Conservation (phyloP, 1,140 invertebrate species). For the Riptortus pedestris region DNA sequence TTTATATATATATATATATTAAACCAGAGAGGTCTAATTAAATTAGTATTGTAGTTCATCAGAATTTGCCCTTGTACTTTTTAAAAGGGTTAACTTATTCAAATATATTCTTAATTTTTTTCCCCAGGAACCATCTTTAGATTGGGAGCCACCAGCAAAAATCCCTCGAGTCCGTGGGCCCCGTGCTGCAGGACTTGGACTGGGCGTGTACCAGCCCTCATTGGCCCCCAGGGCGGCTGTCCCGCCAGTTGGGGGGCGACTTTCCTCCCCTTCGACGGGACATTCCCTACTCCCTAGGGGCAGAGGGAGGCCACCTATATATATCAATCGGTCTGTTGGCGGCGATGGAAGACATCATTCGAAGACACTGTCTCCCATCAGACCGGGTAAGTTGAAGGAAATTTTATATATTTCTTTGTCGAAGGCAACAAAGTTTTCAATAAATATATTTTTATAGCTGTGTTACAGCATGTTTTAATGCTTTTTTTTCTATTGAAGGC, state of each 20-base stretch:
- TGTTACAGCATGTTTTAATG: too few species aligned
- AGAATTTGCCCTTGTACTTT: too few species aligned
- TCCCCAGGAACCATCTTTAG: constrained; percentile 59
- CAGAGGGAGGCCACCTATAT: constrained; percentile 37
- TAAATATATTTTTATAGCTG: too few species aligned
- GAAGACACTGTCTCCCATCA: constrained; percentile 20
- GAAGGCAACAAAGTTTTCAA: too few species aligned
- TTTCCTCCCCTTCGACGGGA: constrained; percentile 35
- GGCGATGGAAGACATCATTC: constrained; percentile 18
- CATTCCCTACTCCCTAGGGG: constrained; percentile 32
- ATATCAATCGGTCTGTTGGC: constrained; percentile 28
- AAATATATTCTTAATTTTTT: too few species aligned
- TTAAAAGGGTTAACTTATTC: too few species aligned
- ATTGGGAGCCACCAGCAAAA: constrained; percentile 87
- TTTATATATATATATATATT: too few species aligned
- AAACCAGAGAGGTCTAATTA: too few species aligned
- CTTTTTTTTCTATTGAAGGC: too few species aligned
- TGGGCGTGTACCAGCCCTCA: constrained; percentile 35
- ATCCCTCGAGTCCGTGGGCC: constrained; percentile 56
- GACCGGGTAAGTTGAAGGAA: constrained; percentile 26
- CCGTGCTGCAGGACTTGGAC: constrained; percentile 38
- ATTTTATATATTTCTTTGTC: constrained; percentile 6
- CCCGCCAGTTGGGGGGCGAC: constrained; percentile 36
- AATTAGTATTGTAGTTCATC: too few species aligned
- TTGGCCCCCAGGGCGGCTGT: constrained; percentile 37